Conservation (phyloP, 2,888 invertebrate species). For the Xylocampa areola region DNA sequence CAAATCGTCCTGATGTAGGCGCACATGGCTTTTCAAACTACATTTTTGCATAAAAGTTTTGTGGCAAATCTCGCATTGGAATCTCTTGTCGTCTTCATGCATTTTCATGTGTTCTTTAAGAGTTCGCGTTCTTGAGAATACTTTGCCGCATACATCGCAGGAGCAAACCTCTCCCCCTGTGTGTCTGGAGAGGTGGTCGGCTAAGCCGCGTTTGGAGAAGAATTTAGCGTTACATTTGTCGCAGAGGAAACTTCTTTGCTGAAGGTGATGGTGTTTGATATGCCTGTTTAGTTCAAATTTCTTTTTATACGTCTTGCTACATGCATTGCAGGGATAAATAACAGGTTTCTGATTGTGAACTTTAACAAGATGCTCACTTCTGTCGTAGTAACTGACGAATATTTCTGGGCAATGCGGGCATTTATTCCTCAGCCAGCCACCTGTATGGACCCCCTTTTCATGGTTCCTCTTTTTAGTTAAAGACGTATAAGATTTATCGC, state of each 20-base stretch:
- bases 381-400: constrained; percentile 84
- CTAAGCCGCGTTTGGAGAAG: constrained; percentile 82
- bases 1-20: constrained; percentile 83
- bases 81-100: constrained; percentile 79
- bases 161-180: constrained; percentile 74
- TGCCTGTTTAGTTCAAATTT: constrained; percentile 84
- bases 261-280: constrained; percentile 84
- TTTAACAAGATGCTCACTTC: constrained; percentile 81
- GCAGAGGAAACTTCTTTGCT: constrained; percentile 80
- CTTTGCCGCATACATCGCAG: constrained; percentile 81
- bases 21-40: constrained; percentile 81
- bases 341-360: constrained; percentile 79
- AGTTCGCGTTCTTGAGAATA: constrained; percentile 75
- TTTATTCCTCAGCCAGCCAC: constrained; percentile 85
- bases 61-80: constrained; percentile 82
- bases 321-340: constrained; percentile 82
- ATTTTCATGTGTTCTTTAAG: constrained; percentile 79
- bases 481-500: constrained; percentile 88
- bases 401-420: constrained; percentile 85
- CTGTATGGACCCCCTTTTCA: constrained; percentile 83
- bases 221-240: constrained; percentile 84
- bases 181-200: constrained; percentile 79
- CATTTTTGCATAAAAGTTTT: constrained; percentile 84
- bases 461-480: constrained; percentile 84
- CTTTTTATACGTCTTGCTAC: constrained; percentile 84